Evolutionary conservation across 2,797 vertebrate species (phyloP), one percentile per base, ranked within the genome.

Genomic region (Microctenopoma stevenorrisi): DNA sequence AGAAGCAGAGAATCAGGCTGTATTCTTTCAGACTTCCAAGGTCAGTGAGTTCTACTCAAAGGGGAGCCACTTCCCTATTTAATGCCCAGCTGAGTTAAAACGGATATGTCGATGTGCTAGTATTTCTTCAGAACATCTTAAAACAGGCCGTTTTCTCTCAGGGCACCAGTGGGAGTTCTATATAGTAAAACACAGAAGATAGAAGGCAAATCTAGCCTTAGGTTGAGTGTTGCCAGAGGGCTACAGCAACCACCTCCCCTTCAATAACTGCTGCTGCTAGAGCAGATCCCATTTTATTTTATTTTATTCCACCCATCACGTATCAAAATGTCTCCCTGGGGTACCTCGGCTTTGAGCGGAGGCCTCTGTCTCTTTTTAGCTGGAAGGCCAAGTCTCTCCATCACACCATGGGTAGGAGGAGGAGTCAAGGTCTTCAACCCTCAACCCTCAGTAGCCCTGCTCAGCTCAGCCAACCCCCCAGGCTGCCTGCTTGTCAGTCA

Each of bases 391-490:
- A 91, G 89, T 82, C 90, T 91, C 75, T 93, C 90, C 89, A 92
- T 93, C 93, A 92, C 78, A 76, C 84, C 85, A 83, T 47, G 79
- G 89, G 88, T 87, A 47, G 18, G 46, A 47, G 81, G 86, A 85
- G 73, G 75, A 92, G 92, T 93, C 92, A 93, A 90, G 92, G 92
- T 92, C 91, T 91, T 84, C 91, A 92, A 91, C 88, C 90, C 89
- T 53, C 84, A 55, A 85, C 89, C 87, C 88, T 65, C 81, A 79
- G 90, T 89, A 89, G 85, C 91, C 81, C 85, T 49, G 83, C 77
- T 86, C 84, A 25, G 68, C 79, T 86, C 85, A 87, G 84, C 83
- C 78, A 86, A 84, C 74, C 88, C 91, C 89, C 69, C 73, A 83
- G 92, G 93, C 92, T 83, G 79, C 77, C 81, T 83, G 80, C 86